Conservation (phyloP, 1,140 invertebrate genomes). For the Aleiodes sp. region DNA sequence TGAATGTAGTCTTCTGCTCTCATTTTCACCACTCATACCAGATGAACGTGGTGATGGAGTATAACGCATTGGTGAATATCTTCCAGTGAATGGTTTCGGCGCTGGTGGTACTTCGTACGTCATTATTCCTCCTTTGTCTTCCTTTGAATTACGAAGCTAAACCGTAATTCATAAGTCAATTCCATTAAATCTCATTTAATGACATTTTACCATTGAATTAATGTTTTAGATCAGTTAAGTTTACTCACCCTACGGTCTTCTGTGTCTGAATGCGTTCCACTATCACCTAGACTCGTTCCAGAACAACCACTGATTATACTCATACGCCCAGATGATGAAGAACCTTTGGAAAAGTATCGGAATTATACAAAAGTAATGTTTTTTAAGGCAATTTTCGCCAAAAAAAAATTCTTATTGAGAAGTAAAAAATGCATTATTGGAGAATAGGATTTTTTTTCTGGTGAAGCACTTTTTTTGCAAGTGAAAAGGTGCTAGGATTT, state of each 20-base stretch:
- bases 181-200: not conserved
- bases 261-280: slow-evolving; percentile 84
- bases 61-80: slow-evolving; percentile 48
- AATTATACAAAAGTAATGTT: too few relatives aligned
- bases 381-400: too few relatives aligned
- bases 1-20: slow-evolving; percentile 41
- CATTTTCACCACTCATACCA: slow-evolving; percentile 47
- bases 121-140: slow-evolving; percentile 54
- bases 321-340: slow-evolving; percentile 79
- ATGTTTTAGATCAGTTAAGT: too few relatives aligned
- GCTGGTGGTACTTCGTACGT: slow-evolving; percentile 64
- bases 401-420: too few relatives aligned
- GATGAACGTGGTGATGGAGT: slow-evolving; percentile 45
- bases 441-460: too few relatives aligned
- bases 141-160: slow-evolving; percentile 51
- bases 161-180: slow-evolving; percentile 23
- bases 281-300: slow-evolving; percentile 81
- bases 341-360: slow-evolving; percentile 71
- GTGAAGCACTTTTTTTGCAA: too few relatives aligned
- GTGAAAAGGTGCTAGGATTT: too few relatives aligned
- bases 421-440: too few relatives aligned
- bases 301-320: slow-evolving; percentile 79
- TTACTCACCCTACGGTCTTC: slow-evolving; percentile 77
- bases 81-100: slow-evolving; percentile 58
- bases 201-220: too few relatives aligned